These are phyloP conservation scores for Aphrocallistes beatrix DNA, from an alignment of 37 sponge, comb jelly and placozoan genomes.

Conservation along the genomic window DNA sequence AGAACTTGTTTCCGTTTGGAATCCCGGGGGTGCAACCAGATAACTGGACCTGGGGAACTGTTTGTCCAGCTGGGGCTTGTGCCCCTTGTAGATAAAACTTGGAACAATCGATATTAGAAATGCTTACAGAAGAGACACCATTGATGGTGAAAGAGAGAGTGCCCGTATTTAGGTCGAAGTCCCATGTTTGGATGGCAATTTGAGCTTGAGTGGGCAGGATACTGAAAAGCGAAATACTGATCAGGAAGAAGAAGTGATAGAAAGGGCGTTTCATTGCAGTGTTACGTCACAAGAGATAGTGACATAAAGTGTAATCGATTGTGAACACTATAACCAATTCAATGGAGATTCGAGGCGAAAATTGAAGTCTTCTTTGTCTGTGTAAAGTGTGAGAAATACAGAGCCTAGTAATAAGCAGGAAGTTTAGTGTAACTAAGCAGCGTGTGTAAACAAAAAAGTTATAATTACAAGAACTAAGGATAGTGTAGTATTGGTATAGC, in stretches of 20 bases:
- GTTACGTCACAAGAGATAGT: not conserved
- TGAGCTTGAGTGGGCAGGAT: not conserved
- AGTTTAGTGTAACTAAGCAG: not conserved
- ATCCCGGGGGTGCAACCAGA: not conserved
- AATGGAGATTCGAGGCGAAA: not conserved
- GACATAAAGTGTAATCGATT: not conserved
- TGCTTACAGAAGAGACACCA: not conserved
- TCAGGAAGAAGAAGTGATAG: not conserved
- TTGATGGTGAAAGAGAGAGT: not conserved
- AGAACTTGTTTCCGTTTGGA: not conserved
- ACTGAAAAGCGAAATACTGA: not conserved
- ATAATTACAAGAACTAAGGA: not conserved
- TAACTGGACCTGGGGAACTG: not conserved
- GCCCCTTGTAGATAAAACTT: not conserved
- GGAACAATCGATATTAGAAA: not conserved
- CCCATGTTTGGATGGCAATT: not conserved
- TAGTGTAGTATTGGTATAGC: too few relatives aligned
- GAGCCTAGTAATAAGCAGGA: not conserved
- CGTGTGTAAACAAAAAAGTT: not conserved
- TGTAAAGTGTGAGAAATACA: too few relatives aligned
- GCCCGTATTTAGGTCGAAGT: not conserved
- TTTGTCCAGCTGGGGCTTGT: not conserved
- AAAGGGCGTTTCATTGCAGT: not conserved
- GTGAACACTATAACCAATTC: not conserved
- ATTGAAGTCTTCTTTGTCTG: not conserved